Conservation (phyloP, 2,888 invertebrate genomes). For the Mesorhabditis belari region DNA sequence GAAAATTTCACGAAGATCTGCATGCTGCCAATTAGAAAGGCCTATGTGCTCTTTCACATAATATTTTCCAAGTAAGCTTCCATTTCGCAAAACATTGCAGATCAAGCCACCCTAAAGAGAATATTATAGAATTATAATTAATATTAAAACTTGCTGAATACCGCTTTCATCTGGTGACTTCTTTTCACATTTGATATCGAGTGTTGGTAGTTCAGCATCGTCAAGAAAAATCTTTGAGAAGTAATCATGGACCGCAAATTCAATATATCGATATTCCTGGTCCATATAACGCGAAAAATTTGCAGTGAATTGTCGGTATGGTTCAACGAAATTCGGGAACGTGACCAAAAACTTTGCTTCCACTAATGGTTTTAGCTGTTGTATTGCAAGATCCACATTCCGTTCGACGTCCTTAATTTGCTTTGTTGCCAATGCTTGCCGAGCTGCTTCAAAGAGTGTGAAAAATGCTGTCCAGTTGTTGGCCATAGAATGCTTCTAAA, state of each 20-base stretch:
- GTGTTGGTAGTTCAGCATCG: not conserved
- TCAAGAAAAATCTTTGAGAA: not conserved
- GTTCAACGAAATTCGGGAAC: not conserved
- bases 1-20: not conserved
- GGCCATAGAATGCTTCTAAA: too few species aligned
- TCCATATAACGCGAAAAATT: not conserved
- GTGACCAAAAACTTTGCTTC: not conserved
- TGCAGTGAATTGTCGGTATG: not conserved
- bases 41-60: not conserved
- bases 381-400: not conserved
- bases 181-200: conserved; percentile 3
- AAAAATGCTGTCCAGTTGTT: too few species aligned
- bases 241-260: not conserved
- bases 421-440: too few species aligned
- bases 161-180: too few species aligned
- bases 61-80: not conserved
- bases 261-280: not conserved
- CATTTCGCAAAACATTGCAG: not conserved
- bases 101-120: not conserved
- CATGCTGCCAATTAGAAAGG: not conserved
- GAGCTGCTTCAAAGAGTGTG: too few species aligned
- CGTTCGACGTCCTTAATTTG: too few species aligned
- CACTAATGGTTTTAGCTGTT: not conserved
- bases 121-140: too few species aligned
- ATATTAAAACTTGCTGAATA: too few species aligned